A percentile compares a stretch with the other conserved stretches of the same genome.
Evolutionary conservation across 2,113 vertebrate genomes (phyloP).

Genomic region (Aplodontia rufa): DNA sequence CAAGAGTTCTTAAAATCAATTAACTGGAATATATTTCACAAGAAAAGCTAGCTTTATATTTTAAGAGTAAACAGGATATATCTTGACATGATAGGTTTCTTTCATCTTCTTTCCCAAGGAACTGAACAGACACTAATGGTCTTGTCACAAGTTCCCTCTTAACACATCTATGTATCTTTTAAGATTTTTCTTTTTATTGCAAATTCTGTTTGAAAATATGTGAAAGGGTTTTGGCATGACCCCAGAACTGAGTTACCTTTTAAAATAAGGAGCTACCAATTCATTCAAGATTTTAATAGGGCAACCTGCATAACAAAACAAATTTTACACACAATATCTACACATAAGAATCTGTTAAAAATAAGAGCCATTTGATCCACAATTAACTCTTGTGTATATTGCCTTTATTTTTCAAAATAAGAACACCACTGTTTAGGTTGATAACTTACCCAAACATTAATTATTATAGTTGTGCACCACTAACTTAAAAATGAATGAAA

Average conservation of each 20-base stretch:
- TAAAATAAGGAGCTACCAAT: neutral
- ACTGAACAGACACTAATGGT: conserved; percentile 21
- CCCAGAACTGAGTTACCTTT: neutral
- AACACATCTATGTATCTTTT: conserved; percentile 65
- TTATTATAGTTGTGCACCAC: neutral
- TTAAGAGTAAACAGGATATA: conserved; percentile 48
- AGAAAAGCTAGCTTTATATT: neutral
- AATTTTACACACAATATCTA: neutral
- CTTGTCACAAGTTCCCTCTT: conserved; percentile 43
- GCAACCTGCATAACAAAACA: neutral
- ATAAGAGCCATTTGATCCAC: neutral
- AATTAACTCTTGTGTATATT: neutral
- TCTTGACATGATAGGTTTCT: conserved; percentile 38
- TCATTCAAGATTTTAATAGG: neutral
- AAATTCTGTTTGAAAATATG: conserved; percentile 70
- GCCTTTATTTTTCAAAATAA: neutral
- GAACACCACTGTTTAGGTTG: neutral
- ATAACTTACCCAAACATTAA: neutral
- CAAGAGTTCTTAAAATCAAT: conserved; percentile 31
- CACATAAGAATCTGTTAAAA: neutral
- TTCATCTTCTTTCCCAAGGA: conserved; percentile 63
- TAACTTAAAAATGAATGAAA: neutral
- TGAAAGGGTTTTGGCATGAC: conserved; percentile 34
- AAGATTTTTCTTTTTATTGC: conserved; percentile 65
- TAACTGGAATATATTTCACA: conserved; percentile 21